Percentiles rank a stretch among this genome's conserved stretches.
Conservation (phyloP, 2,888 invertebrate species). For the Dasysyrphus albostriatus region DNA sequence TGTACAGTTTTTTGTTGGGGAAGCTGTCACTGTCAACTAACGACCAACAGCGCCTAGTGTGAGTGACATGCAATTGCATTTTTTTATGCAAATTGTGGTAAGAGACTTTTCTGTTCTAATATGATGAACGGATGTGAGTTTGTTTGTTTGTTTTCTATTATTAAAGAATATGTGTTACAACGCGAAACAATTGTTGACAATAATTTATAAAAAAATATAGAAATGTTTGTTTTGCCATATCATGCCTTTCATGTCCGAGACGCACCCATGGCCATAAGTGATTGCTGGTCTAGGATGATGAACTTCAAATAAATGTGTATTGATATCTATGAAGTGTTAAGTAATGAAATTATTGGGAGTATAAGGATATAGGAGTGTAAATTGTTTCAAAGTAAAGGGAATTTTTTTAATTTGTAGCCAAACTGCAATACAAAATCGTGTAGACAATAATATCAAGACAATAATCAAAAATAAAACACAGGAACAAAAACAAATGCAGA, state of each 20-base stretch:
- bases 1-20: conserved; percentile 10
- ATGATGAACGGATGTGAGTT: conserved; percentile 31
- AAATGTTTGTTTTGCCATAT: neutral
- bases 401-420: neutral
- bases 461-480: too few relatives aligned
- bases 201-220: conserved; percentile 3
- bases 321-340: neutral
- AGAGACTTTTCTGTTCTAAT: conserved; percentile 1
- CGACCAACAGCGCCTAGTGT: conserved; percentile 15
- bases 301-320: neutral
- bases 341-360: conserved; percentile 25
- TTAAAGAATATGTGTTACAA: conserved; percentile 29
- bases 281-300: conserved; percentile 4
- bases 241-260: conserved; percentile 7
- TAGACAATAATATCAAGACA: too few relatives aligned
- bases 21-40: conserved; percentile 46
- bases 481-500: too few relatives aligned
- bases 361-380: neutral
- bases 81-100: conserved; percentile 65
- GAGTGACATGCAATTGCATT: conserved; percentile 59
- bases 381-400: neutral
- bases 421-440: neutral
- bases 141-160: conserved; percentile 11
- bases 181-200: conserved; percentile 44
- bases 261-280: conserved; percentile 13